Evolutionary conservation across 2,113 vertebrate species (phyloP).

Genomic region (Larimichthys crocea): DNA sequence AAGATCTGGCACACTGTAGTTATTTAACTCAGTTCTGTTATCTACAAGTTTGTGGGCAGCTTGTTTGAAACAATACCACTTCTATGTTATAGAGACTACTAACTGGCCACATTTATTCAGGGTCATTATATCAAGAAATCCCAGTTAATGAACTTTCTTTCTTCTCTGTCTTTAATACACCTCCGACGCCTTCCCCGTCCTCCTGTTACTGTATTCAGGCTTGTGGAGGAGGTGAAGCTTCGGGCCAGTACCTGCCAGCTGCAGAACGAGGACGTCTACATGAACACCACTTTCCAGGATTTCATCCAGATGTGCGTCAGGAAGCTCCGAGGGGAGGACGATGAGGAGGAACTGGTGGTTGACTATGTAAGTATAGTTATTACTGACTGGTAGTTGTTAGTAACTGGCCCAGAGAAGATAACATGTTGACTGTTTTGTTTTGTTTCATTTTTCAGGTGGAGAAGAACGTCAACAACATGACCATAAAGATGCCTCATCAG

Average conservation of each 20-base stretch:
- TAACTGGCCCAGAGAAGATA: not conserved
- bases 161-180: not conserved
- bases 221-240: slow-evolving; percentile 91
- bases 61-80: not conserved
- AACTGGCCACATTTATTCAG: not conserved
- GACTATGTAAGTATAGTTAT: slow-evolving; percentile 81
- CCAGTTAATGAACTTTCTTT: not conserved
- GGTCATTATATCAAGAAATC: too few species aligned
- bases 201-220: slow-evolving; percentile 65
- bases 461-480: slow-evolving; percentile 85
- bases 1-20: not conserved
- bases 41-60: too few species aligned
- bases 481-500: slow-evolving; percentile 86
- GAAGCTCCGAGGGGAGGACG: slow-evolving; percentile 87
- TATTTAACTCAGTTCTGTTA: too few species aligned
- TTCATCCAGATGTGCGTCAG: slow-evolving; percentile 90
- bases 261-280: slow-evolving; percentile 91
- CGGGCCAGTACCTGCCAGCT: slow-evolving; percentile 84
- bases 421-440: not conserved
- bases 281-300: slow-evolving; percentile 90
- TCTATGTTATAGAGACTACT: too few species aligned
- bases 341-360: slow-evolving; percentile 79
- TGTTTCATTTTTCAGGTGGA: slow-evolving; percentile 77
- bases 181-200: not conserved
- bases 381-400: not conserved